Conservation (phyloP, 1,140 invertebrate genomes). For the Augochlora pura region DNA sequence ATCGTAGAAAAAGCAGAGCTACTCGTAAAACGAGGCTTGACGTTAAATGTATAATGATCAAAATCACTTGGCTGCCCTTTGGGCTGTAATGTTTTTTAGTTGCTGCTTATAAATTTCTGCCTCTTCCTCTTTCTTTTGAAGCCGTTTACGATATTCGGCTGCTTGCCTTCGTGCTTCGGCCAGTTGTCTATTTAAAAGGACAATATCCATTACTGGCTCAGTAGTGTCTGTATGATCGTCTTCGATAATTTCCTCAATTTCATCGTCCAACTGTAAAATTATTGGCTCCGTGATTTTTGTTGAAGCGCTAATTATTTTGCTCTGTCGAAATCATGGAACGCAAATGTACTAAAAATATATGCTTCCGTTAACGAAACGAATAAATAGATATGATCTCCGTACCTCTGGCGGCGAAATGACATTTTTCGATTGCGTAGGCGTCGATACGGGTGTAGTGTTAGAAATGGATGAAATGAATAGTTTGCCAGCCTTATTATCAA, state of each 20-base stretch:
- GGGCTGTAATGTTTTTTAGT: constrained; percentile 72
- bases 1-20: constrained; percentile 32
- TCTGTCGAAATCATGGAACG: constrained; percentile 43
- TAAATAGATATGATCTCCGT: neutral
- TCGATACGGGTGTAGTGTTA: constrained; percentile 60
- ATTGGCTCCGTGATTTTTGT: constrained; percentile 68
- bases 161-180: constrained; percentile 78
- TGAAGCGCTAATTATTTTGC: constrained; percentile 41
- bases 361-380: too few relatives aligned
- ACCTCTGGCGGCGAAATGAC: constrained; percentile 48
- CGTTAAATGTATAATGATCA: constrained; percentile 40
- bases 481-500: constrained; percentile 76
- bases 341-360: neutral
- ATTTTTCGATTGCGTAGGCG: constrained; percentile 58
- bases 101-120: constrained; percentile 81
- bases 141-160: constrained; percentile 80
- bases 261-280: constrained; percentile 73
- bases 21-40: constrained; percentile 37
- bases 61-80: constrained; percentile 66
- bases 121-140: constrained; percentile 80
- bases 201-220: constrained; percentile 76
- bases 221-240: constrained; percentile 66
- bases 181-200: constrained; percentile 78
- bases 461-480: constrained; percentile 69
- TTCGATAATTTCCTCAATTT: constrained; percentile 75